Percentiles rank a stretch among this genome's conserved stretches.
phyloP scores from a whole-genome alignment of 53 echinoderm and acorn worm genomes.

The Arbacia lixula region DNA sequence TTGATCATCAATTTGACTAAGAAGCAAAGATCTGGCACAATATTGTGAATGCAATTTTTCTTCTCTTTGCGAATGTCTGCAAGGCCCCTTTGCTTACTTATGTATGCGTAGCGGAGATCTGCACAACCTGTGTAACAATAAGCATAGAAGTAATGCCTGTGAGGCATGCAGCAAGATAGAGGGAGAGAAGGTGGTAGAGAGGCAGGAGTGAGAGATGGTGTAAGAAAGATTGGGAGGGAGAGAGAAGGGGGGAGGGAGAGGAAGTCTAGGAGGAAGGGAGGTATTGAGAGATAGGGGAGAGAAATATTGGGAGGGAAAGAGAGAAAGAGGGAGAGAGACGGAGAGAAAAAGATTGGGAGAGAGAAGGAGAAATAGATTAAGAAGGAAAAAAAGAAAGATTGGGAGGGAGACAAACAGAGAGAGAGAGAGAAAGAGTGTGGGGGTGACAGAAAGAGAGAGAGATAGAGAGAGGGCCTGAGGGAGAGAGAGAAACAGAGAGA shows the following conservation, averaged over 20 bases:
- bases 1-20: too few relatives aligned
- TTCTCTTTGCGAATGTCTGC: too few relatives aligned
- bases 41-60: too few relatives aligned
- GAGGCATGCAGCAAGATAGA: too few relatives aligned
- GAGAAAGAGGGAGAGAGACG: background rate
- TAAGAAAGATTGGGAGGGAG: background rate
- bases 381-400: background rate
- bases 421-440: background rate
- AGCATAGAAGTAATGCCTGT: too few relatives aligned
- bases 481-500: background rate
- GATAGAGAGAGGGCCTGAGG: background rate
- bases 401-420: background rate
- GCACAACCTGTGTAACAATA: constrained; percentile 13
- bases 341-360: background rate
- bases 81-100: constrained; percentile 47
- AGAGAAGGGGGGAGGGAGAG: background rate
- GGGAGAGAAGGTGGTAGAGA: too few relatives aligned
- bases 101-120: constrained; percentile 26
- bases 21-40: too few relatives aligned
- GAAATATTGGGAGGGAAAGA: background rate
- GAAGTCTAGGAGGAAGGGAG: background rate
- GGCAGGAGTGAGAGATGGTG: constrained; percentile 4
- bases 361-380: background rate
- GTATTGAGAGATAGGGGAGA: background rate
- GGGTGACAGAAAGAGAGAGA: background rate